phyloP scores from a whole-genome alignment of 1,140 invertebrate species.

The Drosophila truncata region DNA sequence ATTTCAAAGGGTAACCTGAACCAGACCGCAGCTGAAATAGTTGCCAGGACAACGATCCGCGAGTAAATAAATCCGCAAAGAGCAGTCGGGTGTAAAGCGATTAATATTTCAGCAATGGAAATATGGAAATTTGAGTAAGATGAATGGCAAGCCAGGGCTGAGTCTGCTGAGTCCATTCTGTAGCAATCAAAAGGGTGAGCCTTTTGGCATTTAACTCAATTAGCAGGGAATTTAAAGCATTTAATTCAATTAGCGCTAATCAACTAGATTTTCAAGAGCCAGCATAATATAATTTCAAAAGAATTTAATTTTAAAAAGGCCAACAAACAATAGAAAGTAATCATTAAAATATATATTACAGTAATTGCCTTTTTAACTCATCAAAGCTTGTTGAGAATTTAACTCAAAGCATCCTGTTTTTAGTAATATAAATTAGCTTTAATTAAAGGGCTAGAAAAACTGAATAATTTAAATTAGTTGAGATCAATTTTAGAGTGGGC shows the following conservation, averaged over 20 bases:
- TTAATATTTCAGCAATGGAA: slow-evolving; percentile 33
- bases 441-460: background rate
- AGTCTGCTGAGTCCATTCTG: background rate
- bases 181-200: background rate
- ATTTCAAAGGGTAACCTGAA: background rate
- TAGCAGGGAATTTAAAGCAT: slow-evolving; percentile 22
- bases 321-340: background rate
- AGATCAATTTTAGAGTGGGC: too few species aligned
- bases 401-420: background rate
- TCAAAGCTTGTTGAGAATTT: background rate
- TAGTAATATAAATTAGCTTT: background rate
- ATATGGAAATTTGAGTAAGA: slow-evolving; percentile 19
- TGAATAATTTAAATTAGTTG: background rate
- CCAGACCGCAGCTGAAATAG: slow-evolving; percentile 23
- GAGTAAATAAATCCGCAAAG: slow-evolving; percentile 36
- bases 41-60: slow-evolving; percentile 38
- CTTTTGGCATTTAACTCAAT: slow-evolving; percentile 14
- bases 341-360: background rate
- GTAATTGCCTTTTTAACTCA: background rate
- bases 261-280: background rate
- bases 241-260: slow-evolving; percentile 20
- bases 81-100: slow-evolving; percentile 39
- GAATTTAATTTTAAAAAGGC: background rate
- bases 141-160: background rate
- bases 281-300: background rate